Evolutionary conservation across 1,140 invertebrate species (phyloP).

Genomic region (Stratiolaelaps scimitus): DNA sequence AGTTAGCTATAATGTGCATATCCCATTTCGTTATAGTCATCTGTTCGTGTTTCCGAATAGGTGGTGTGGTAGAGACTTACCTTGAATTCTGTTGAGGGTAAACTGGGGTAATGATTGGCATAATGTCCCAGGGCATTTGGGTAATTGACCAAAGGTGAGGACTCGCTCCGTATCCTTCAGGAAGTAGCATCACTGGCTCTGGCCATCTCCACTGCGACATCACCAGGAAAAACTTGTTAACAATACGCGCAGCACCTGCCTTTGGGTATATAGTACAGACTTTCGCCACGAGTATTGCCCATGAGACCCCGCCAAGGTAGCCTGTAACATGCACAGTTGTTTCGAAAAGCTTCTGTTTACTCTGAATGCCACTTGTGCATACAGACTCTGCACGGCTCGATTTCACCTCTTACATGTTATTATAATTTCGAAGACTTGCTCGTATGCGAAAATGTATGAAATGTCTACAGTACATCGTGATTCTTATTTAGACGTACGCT

Average conservation of each 20-base stretch:
- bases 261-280: constrained; percentile 24
- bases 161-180: constrained; percentile 13
- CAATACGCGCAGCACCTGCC: constrained; percentile 17
- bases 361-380: too few species aligned
- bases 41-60: too few species aligned
- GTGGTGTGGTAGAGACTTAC: not conserved
- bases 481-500: too few species aligned
- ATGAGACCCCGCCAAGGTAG: constrained; percentile 18
- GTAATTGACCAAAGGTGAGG: constrained; percentile 17
- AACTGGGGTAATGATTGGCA: constrained; percentile 20
- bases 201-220: constrained; percentile 24
- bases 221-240: constrained; percentile 21
- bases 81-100: constrained; percentile 28
- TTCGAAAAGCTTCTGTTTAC: too few species aligned
- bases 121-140: constrained; percentile 27
- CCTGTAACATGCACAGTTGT: not conserved
- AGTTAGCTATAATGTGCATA: too few species aligned
- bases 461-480: too few species aligned
- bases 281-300: constrained; percentile 21
- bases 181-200: constrained; percentile 16
- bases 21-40: too few species aligned
- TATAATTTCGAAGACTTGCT: too few species aligned
- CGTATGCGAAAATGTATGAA: too few species aligned
- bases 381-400: too few species aligned
- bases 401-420: too few species aligned